phyloP scores from a whole-genome alignment of 2,888 invertebrate species.

The Pristionchus japonicus region DNA sequence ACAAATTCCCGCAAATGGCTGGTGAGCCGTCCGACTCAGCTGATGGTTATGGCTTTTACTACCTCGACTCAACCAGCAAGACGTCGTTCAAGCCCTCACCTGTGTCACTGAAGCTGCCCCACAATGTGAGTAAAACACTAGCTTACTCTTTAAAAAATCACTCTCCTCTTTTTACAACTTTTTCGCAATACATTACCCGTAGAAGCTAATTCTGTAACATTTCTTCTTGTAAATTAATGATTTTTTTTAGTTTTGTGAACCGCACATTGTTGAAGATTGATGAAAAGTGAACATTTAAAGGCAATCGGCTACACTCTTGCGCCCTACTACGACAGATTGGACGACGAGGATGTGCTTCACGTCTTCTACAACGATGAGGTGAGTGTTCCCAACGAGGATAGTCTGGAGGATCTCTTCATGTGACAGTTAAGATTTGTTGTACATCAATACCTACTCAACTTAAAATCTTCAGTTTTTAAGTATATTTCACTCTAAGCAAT shows the following conservation, averaged over 20 bases:
- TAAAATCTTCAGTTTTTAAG: too few species aligned
- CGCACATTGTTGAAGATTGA: not conserved
- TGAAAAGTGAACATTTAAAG: constrained; percentile 48
- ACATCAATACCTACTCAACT: not conserved
- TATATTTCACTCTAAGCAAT: too few species aligned
- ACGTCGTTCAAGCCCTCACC: constrained; percentile 56
- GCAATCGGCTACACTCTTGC: constrained; percentile 68
- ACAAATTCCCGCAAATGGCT: constrained; percentile 67
- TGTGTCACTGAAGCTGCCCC: constrained; percentile 56
- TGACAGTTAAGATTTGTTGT: too few species aligned
- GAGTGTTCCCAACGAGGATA: not conserved
- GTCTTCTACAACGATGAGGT: constrained; percentile 88
- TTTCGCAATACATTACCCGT: too few species aligned
- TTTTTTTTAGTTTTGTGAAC: too few species aligned
- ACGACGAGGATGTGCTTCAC: constrained; percentile 62
- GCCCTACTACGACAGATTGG: constrained; percentile 62
- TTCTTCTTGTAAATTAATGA: too few species aligned
- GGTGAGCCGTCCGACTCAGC: constrained; percentile 53
- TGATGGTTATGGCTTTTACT: constrained; percentile 65
- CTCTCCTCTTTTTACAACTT: too few species aligned
- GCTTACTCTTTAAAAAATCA: not conserved
- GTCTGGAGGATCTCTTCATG: too few species aligned
- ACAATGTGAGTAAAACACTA: constrained; percentile 53
- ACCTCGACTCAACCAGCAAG: constrained; percentile 64
- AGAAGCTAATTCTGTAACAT: too few species aligned